A percentile compares a stretch with the other conserved stretches of the same genome.
Conservation (phyloP, 2,113 vertebrate species). For the Xiphophorus maculatus region DNA sequence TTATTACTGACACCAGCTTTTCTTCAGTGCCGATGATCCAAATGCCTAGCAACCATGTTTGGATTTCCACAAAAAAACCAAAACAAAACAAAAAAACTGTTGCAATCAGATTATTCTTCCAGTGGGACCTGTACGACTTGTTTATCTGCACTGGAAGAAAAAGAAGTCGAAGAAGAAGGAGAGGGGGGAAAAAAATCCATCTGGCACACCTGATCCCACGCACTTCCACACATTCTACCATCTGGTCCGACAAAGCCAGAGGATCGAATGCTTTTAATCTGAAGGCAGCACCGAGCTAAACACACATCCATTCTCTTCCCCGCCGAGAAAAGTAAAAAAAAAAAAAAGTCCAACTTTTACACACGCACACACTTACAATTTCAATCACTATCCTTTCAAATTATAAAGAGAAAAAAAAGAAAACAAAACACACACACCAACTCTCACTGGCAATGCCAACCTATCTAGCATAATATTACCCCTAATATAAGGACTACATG, state of each 20-base stretch:
- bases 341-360: constrained; percentile 28
- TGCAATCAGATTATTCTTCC: background rate
- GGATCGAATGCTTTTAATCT: constrained; percentile 29
- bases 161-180: background rate
- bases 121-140: background rate
- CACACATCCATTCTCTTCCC: background rate
- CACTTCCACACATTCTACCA: background rate
- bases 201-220: background rate
- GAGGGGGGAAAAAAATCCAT: background rate
- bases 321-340: background rate
- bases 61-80: too few species aligned
- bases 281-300: constrained; percentile 38
- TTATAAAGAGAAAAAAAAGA: constrained; percentile 8
- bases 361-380: constrained; percentile 32
- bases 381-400: constrained; percentile 39
- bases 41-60: too few species aligned
- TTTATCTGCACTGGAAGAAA: constrained; percentile 1
- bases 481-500: constrained; percentile 80
- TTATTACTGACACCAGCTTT: too few species aligned
- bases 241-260: constrained; percentile 9
- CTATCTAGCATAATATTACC: constrained; percentile 72
- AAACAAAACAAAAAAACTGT: background rate
- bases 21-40: too few species aligned
- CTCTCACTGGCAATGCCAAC: constrained; percentile 72
- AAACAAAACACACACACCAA: constrained; percentile 50